Percentiles rank a stretch among this genome's conserved stretches.
Evolutionary conservation across 2,797 vertebrate genomes (phyloP).

Genomic region (Leptatherina wallacei): DNA sequence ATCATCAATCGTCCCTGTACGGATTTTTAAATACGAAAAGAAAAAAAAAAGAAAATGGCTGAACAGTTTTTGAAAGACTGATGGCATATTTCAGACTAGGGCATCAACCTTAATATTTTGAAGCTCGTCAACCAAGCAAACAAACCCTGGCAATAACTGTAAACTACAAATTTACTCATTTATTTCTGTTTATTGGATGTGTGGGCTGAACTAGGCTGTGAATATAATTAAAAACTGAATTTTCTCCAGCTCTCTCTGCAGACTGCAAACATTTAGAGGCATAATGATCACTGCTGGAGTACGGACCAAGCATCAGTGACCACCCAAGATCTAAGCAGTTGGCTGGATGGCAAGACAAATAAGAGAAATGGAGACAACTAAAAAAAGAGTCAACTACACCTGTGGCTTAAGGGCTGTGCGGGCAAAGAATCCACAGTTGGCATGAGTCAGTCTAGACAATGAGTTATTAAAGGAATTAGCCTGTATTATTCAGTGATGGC

Average conservation of each 20-base stretch:
- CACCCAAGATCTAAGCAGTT: constrained; percentile 32
- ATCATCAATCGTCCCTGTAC: constrained; percentile 22
- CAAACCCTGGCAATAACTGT: neutral
- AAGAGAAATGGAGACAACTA: constrained; percentile 28
- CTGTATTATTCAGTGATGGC: constrained; percentile 4
- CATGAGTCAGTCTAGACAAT: constrained; percentile 51
- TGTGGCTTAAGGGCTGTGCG: constrained; percentile 34
- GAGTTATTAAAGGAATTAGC: constrained; percentile 48
- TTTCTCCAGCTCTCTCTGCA: neutral
- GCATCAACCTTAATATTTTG: constrained; percentile 3
- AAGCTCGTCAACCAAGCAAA: constrained; percentile 4
- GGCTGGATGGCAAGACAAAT: constrained; percentile 11
- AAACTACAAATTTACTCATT: neutral
- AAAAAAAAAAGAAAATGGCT: constrained; percentile 5
- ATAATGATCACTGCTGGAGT: constrained; percentile 1
- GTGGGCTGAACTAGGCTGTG: neutral
- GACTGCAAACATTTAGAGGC: neutral
- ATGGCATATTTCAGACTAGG: neutral
- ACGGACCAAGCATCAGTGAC: constrained; percentile 22
- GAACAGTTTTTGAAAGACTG: constrained; percentile 17
- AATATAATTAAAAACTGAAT: neutral
- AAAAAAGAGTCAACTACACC: constrained; percentile 44
- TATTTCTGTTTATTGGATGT: neutral
- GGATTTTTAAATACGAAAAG: constrained; percentile 11
- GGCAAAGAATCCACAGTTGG: constrained; percentile 8